These are phyloP conservation scores for Corythaeola cristata DNA, from an alignment of 2,113 vertebrate species.

Conservation along the genomic window DNA sequence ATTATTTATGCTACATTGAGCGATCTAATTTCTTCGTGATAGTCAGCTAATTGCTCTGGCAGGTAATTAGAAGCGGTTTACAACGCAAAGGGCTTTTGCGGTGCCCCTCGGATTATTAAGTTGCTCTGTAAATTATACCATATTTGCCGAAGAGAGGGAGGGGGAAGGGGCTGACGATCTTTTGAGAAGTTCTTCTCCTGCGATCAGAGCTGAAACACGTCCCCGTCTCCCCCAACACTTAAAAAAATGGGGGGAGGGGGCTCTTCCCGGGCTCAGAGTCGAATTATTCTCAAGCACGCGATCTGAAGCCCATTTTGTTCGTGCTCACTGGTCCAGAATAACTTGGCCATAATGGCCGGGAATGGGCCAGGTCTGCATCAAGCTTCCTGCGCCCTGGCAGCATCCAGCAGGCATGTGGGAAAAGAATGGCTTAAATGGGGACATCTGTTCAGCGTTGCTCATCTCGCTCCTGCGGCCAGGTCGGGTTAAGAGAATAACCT, in stretches of 20 bases:
- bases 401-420: conserved; percentile 90
- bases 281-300: conserved; percentile 92
- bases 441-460: conserved; percentile 95
- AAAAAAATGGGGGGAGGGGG: conserved; percentile 58
- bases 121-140: conserved; percentile 87
- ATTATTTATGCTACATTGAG: conserved; percentile 91
- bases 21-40: conserved; percentile 93
- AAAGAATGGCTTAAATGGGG: conserved; percentile 92
- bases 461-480: conserved; percentile 86
- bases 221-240: conserved; percentile 34
- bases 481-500: conserved; percentile 86
- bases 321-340: conserved; percentile 98
- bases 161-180: conserved; percentile 26
- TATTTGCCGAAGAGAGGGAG: conserved; percentile 76
- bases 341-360: conserved; percentile 95
- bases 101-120: conserved; percentile 85
- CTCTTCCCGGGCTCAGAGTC: conserved; percentile 74
- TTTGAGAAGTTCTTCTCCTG: conserved; percentile 79
- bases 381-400: conserved; percentile 92
- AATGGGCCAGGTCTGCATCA: conserved; percentile 96
- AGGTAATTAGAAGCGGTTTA: conserved; percentile 89
- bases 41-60: conserved; percentile 94
- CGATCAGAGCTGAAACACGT: conserved; percentile 66
- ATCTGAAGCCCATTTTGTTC: conserved; percentile 96
- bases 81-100: conserved; percentile 80